phyloP scores from a whole-genome alignment of 2,888 invertebrate species.

The Cosmia trapezina region DNA sequence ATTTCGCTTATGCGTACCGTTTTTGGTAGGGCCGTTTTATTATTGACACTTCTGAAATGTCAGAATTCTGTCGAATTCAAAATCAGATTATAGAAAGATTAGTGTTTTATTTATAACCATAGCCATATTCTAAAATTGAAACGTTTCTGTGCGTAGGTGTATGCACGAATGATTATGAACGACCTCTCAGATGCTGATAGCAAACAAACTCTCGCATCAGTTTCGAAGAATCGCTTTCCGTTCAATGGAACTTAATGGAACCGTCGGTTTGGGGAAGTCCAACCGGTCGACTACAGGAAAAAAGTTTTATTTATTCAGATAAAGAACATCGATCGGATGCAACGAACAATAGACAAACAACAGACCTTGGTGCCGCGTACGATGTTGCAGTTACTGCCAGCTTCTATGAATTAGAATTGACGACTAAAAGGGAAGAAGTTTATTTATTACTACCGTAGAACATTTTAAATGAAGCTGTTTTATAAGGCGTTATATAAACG shows the following conservation, averaged over 20 bases:
- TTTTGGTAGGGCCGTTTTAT: no score
- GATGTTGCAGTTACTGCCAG: slow-evolving; percentile 43
- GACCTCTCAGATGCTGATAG: slow-evolving; percentile 74
- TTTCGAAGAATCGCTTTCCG: slow-evolving; percentile 86
- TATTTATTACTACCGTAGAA: slow-evolving; percentile 41
- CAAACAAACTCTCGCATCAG: slow-evolving; percentile 77
- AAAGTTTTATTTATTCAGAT: slow-evolving; percentile 67
- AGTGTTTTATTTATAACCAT: neutral
- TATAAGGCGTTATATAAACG: slow-evolving; percentile 56
- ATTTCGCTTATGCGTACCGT: no score
- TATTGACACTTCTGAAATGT: no score
- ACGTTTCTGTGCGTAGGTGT: slow-evolving; percentile 43
- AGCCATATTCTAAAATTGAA: slow-evolving; percentile 9
- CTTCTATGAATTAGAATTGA: slow-evolving; percentile 62
- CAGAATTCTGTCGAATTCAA: no score
- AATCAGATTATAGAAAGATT: no score
- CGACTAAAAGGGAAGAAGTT: slow-evolving; percentile 50
- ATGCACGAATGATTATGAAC: slow-evolving; percentile 53
- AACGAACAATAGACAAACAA: slow-evolving; percentile 56
- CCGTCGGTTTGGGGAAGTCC: slow-evolving; percentile 73
- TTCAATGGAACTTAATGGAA: slow-evolving; percentile 65
- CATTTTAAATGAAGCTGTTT: slow-evolving; percentile 39
- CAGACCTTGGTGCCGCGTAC: slow-evolving; percentile 52
- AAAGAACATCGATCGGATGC: slow-evolving; percentile 49
- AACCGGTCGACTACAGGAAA: slow-evolving; percentile 75